Percentiles rank a stretch among this genome's conserved stretches.
phyloP scores from a whole-genome alignment of 1,140 invertebrate species.

The Calycopis cecrops region DNA sequence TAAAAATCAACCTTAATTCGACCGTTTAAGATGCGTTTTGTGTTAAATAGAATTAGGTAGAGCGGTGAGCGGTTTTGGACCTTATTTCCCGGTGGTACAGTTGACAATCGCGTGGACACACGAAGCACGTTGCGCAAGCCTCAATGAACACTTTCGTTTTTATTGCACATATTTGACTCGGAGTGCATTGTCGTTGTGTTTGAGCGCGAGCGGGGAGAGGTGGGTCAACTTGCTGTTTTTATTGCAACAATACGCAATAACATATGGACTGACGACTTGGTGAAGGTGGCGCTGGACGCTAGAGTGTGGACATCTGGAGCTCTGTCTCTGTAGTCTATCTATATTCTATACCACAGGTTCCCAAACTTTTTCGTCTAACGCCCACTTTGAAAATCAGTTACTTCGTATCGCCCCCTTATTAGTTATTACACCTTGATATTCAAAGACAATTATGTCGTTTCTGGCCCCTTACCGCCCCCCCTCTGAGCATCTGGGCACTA shows the following conservation, averaged over 20 bases:
- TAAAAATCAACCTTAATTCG: slow-evolving; percentile 5
- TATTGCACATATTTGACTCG: slow-evolving; percentile 7
- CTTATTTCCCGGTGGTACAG: neutral
- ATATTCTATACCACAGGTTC: no score
- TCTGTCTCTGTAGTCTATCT: neutral
- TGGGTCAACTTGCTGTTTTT: neutral
- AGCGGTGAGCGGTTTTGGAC: neutral
- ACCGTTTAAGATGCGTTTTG: neutral
- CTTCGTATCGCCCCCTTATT: no score
- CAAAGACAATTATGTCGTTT: no score
- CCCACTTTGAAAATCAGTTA: no score
- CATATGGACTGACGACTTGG: no score
- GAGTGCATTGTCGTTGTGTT: slow-evolving; percentile 2
- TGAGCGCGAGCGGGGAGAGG: neutral
- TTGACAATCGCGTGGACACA: neutral
- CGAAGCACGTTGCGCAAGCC: slow-evolving; percentile 1
- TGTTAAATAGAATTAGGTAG: neutral
- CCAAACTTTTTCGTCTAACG: no score
- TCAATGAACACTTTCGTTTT: slow-evolving; percentile 21
- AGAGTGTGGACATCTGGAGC: neutral
- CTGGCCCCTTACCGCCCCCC: no score
- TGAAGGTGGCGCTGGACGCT: no score
- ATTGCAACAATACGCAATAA: neutral
- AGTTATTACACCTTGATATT: no score
- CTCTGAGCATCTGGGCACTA: no score